A percentile compares a stretch with the other conserved stretches of the same genome.
Conservation (phyloP, 1,140 invertebrate genomes). For the Melipona quadrifasciata region DNA sequence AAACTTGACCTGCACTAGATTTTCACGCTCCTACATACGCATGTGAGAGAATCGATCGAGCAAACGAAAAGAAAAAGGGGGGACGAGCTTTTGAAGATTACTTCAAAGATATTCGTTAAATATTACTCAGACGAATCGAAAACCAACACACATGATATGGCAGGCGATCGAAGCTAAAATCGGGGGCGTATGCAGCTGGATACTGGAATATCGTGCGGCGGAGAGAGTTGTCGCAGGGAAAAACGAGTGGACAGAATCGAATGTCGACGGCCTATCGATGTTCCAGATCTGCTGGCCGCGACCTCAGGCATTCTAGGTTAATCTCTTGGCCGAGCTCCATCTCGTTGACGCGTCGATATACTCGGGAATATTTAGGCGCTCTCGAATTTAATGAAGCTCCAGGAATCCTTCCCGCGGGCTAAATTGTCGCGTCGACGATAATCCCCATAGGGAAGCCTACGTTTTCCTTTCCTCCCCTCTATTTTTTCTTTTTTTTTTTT, state of each 20-base stretch:
- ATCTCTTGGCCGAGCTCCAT: constrained; percentile 61
- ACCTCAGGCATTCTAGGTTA: constrained; percentile 61
- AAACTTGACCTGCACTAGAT: too few relatives aligned
- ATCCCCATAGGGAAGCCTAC: not conserved
- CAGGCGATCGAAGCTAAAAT: not conserved
- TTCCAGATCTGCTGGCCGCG: constrained; percentile 60
- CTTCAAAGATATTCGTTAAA: not conserved
- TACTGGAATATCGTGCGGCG: not conserved
- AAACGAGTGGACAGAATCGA: constrained; percentile 14
- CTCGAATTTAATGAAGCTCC: constrained; percentile 31
- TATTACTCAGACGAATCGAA: not conserved
- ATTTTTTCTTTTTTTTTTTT: not conserved
- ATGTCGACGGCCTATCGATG: constrained; percentile 61
- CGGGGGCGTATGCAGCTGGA: not conserved
- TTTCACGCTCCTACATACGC: too few relatives aligned
- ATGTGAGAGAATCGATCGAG: too few relatives aligned
- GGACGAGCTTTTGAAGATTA: not conserved
- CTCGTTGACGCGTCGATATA: constrained; percentile 48
- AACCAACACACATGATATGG: not conserved
- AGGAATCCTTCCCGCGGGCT: not conserved
- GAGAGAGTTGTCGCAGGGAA: not conserved
- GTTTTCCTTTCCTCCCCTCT: not conserved
- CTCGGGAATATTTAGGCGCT: constrained; percentile 28
- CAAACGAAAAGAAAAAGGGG: not conserved
- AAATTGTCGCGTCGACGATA: not conserved